These are phyloP conservation scores for Rachycentron canadum DNA, from an alignment of 2,797 vertebrate genomes.

Conservation along the genomic window DNA sequence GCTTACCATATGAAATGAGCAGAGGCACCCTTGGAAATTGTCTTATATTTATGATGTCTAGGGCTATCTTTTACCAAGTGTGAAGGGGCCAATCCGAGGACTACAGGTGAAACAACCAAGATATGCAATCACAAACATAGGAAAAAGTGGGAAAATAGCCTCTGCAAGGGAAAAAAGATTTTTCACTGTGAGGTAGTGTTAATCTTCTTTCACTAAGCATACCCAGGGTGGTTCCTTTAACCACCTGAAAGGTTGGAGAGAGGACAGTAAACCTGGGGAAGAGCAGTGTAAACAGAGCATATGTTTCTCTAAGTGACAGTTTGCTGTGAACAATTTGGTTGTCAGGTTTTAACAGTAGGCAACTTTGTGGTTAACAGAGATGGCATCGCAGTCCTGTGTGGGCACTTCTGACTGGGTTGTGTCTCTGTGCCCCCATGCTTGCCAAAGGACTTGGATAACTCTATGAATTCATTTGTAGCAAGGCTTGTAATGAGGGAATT, in stretches of 20 bases:
- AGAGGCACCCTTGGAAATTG: not conserved
- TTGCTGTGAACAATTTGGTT: not conserved
- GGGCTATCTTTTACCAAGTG: not conserved
- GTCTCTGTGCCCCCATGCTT: not conserved
- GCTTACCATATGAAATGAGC: not conserved
- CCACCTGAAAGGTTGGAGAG: not conserved
- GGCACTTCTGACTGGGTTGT: not conserved
- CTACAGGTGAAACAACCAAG: not conserved
- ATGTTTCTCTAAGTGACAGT: not conserved
- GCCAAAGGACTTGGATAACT: slow-evolving; percentile 1
- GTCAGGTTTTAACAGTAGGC: not conserved
- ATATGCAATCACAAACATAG: not conserved
- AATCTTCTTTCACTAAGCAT: not conserved
- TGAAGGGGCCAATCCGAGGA: not conserved
- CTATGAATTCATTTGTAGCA: slow-evolving; percentile 27
- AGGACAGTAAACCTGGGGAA: not conserved
- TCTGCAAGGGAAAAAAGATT: not conserved
- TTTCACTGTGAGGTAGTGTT: not conserved
- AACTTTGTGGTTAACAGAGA: slow-evolving; percentile 6
- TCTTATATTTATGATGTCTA: not conserved
- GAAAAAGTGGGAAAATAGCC: not conserved
- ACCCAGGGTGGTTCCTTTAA: not conserved
- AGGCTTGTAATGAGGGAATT: slow-evolving; percentile 21
- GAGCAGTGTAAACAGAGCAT: not conserved
- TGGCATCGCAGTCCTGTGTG: not conserved